These are phyloP conservation scores for Lutjanus erythropterus DNA, from an alignment of 2,113 vertebrate species.

Conservation along the genomic window DNA sequence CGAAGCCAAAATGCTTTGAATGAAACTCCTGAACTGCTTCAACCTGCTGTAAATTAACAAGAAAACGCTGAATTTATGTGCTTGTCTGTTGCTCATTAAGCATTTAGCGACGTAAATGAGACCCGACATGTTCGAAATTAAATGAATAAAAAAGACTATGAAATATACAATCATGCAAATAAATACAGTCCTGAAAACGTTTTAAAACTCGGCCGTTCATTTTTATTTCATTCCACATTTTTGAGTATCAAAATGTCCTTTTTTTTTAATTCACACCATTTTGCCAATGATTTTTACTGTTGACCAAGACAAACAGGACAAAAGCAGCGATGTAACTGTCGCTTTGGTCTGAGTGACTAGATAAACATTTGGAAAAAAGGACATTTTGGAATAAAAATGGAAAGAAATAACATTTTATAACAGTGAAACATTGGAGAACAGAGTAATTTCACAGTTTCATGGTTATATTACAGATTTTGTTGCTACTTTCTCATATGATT, in stretches of 20 bases:
- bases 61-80: slow-evolving; percentile 11
- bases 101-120: neutral
- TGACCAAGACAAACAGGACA: neutral
- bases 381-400: neutral
- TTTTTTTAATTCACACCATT: neutral
- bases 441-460: neutral
- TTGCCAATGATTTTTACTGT: neutral
- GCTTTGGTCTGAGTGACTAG: neutral
- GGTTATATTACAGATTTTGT: neutral
- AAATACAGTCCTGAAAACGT: neutral
- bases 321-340: neutral
- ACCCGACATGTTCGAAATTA: neutral
- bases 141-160: neutral
- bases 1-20: neutral
- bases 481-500: too few relatives aligned
- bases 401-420: neutral
- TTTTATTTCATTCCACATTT: neutral
- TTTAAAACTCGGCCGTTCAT: neutral
- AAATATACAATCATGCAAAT: neutral
- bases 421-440: too few relatives aligned
- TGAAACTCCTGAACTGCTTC: slow-evolving; percentile 3
- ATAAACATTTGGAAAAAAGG: neutral
- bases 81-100: neutral
- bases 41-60: slow-evolving; percentile 13
- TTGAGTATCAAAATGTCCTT: neutral